phyloP scores from a whole-genome alignment of 92 coral and sea anemone genomes.

The Anthopleura xanthogrammica region DNA sequence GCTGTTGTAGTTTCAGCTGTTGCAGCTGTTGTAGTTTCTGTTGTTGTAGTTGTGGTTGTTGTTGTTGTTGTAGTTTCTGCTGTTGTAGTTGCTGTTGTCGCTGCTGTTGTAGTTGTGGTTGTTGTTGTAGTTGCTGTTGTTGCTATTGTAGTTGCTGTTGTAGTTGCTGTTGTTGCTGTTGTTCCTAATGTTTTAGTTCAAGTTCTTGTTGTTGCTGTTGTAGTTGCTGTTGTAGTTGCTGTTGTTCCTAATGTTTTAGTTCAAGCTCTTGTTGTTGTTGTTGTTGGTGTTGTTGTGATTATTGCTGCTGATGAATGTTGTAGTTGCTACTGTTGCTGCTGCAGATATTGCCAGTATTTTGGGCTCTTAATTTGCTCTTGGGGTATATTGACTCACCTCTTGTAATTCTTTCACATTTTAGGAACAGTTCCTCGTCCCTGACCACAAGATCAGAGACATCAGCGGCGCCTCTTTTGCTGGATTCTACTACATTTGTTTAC shows the following conservation, averaged over 20 bases:
- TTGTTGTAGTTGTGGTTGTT: not conserved
- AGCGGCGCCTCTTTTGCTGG: constrained; percentile 99
- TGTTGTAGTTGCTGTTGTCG: not conserved
- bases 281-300: too few species aligned
- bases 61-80: not conserved
- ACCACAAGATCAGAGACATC: constrained; percentile 94
- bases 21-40: not conserved
- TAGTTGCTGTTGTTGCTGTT: too few species aligned
- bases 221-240: too few species aligned
- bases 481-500: constrained; percentile 95
- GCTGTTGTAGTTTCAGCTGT: not conserved
- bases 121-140: not conserved
- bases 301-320: too few species aligned
- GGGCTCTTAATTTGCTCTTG: too few species aligned
- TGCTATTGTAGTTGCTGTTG: not conserved
- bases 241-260: too few species aligned
- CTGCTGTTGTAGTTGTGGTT: not conserved
- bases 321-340: too few species aligned
- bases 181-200: too few species aligned
- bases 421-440: constrained; percentile 99
- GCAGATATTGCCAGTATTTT: too few species aligned
- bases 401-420: constrained; percentile 22
- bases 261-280: too few species aligned
- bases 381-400: too few species aligned
- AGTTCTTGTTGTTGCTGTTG: too few species aligned